Conservation (phyloP, 1,140 invertebrate species). For the Parapsyche elsis region DNA sequence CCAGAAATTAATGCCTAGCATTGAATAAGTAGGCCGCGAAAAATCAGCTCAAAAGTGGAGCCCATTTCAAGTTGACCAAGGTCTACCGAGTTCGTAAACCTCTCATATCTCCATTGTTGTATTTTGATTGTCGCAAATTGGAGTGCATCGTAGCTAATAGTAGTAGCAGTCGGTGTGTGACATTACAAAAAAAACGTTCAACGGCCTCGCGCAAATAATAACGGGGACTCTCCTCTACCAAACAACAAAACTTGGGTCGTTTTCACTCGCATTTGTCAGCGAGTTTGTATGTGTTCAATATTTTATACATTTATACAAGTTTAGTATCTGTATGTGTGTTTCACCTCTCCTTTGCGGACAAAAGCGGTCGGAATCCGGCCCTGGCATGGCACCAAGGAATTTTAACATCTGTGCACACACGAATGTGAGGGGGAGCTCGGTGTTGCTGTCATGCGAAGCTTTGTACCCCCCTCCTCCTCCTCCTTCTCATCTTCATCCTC, state of each 20-base stretch:
- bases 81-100: too few species aligned
- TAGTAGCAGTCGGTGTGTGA: background rate
- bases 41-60: too few species aligned
- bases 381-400: conserved; percentile 35
- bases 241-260: background rate
- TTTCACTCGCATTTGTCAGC: background rate
- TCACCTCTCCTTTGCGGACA: conserved; percentile 17
- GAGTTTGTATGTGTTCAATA: background rate
- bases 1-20: too few species aligned
- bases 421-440: background rate
- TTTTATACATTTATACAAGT: background rate
- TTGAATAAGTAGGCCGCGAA: too few species aligned
- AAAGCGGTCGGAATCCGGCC: conserved; percentile 35
- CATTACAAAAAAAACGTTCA: conserved; percentile 4
- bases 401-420: conserved; percentile 31
- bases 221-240: background rate
- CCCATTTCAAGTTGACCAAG: too few species aligned
- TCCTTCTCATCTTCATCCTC: background rate
- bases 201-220: conserved; percentile 28
- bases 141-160: background rate
- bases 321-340: background rate
- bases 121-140: too few species aligned
- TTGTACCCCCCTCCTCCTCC: background rate
- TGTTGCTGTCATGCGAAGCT: conserved; percentile 3
- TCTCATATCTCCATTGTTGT: too few species aligned